A percentile compares a stretch with the other conserved stretches of the same genome.
Conservation (phyloP, 2,113 vertebrate species). For the Fregetta grallaria region DNA sequence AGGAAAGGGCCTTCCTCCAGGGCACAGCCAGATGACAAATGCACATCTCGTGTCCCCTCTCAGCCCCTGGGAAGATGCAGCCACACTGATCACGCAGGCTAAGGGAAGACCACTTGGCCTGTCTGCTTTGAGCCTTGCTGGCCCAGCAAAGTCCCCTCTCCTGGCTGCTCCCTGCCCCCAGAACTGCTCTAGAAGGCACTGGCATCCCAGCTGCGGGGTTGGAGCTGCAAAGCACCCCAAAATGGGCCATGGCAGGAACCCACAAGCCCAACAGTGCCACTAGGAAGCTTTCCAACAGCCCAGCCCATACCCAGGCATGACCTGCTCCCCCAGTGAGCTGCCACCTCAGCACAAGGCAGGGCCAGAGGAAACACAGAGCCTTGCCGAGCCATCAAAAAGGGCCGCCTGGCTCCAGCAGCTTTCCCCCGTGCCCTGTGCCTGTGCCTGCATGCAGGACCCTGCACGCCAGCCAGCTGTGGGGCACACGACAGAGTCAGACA, state of each 20-base stretch:
- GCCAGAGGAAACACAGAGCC: not conserved
- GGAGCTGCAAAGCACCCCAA: not conserved
- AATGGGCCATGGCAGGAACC: not conserved
- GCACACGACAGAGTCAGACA: not conserved
- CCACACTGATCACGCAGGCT: fast-evolving
- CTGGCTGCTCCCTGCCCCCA: not conserved
- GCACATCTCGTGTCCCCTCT: not conserved
- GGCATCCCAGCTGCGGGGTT: fast-evolving
- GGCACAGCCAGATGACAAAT: not conserved
- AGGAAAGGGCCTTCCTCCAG: not conserved
- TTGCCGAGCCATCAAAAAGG: not conserved
- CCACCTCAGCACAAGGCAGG: not conserved
- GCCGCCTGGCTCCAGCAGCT: not conserved
- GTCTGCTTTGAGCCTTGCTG: not conserved
- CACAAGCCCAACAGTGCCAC: not conserved
- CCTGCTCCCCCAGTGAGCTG: not conserved
- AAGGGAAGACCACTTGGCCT: not conserved
- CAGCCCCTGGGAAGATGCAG: not conserved
- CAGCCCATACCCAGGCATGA: not conserved
- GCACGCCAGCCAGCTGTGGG: not conserved
- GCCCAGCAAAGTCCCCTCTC: not conserved
- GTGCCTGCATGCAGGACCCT: not conserved
- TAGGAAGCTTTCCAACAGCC: not conserved
- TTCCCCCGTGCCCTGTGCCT: not conserved
- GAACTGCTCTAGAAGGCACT: not conserved